A percentile compares a stretch with the other conserved stretches of the same genome.
phyloP scores from a whole-genome alignment of 1,140 invertebrate species.

The Myzus persicae region DNA sequence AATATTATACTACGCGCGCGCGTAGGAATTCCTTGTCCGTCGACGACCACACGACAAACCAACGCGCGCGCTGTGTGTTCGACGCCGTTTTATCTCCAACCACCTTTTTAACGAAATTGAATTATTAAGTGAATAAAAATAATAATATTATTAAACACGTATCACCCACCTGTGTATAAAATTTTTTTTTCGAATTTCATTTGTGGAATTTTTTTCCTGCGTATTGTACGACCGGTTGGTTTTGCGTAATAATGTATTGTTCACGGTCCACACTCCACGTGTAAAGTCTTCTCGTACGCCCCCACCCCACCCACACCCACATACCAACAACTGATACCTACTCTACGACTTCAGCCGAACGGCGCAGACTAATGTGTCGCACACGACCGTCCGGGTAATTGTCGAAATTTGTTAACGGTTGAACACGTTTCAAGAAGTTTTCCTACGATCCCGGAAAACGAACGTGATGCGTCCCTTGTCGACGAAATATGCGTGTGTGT shows the following conservation, averaged over 20 bases:
- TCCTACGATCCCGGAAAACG: neutral
- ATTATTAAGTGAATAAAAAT: neutral
- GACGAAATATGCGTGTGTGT: no score
- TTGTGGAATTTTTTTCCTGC: no score
- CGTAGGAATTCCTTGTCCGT: constrained; percentile 27
- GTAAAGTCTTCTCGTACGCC: neutral
- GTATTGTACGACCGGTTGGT: neutral
- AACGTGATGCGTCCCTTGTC: no score
- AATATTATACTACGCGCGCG: constrained; percentile 28
- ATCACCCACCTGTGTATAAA: neutral
- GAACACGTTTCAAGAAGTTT: neutral
- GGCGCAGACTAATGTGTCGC: no score
- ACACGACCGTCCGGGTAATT: no score
- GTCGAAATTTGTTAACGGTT: neutral
- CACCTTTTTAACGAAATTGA: neutral
- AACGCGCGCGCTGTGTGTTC: neutral
- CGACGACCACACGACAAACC: neutral
- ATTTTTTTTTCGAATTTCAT: neutral
- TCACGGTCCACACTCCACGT: neutral
- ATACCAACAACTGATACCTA: no score
- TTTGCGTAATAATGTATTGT: neutral
- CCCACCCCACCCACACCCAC: no score
- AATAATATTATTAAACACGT: neutral
- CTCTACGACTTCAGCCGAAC: no score
- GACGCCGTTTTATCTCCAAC: neutral